Base-by-base conservation (phyloP, 2,888 invertebrate species). In the Eupithecia inturbata region DNA sequence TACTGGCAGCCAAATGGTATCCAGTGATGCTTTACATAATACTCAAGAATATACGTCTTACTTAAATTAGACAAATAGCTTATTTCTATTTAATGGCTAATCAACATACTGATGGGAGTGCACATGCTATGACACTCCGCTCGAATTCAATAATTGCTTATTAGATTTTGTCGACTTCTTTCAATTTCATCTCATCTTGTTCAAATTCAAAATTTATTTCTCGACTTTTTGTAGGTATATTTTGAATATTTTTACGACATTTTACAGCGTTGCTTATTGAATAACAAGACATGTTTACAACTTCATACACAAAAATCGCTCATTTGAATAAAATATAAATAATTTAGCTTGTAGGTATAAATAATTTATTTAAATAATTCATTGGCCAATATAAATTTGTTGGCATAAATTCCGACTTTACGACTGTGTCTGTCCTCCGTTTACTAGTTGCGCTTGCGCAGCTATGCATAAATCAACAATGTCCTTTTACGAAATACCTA, bases 211-310 rank as follows among this genome's bases (percentile, higher is more conserved):
- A n/a, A 53, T 12, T 10, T 53, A 0, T 53, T 53, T 22, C 22
- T 53, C 10, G 22, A 53, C 22, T 10, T n/a, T 22, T 26, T 53
- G 12, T 7, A 33, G 5, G 33, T 12, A 22, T 12, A 4, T 66
- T 57, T 60, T 31, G 49, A 69, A 74, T 71, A 31, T 69, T 72
- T 70, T 72, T 70, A 69, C 64, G 33, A 57, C 41, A 53, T 53
- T 74, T 71, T 49, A 49, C 67, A 22, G 53, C 53, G 62, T 14
- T 67, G 22, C 66, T 19, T 22, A 63, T 64, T 75, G 63, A 70
- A 72, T 77, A 77, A 76, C 76, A 66, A 80, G 77, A 73, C 68
- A 75, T 75, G 77, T 80, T 80, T 80, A 80, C 77, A 77, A 77
- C 80, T 78, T 77, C 70, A 77, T 77, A 72, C 28, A 22, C 49